Percentiles rank a stretch among this genome's conserved stretches.
phyloP scores from a whole-genome alignment of 2,113 vertebrate genomes.

The Numenius arquata region DNA sequence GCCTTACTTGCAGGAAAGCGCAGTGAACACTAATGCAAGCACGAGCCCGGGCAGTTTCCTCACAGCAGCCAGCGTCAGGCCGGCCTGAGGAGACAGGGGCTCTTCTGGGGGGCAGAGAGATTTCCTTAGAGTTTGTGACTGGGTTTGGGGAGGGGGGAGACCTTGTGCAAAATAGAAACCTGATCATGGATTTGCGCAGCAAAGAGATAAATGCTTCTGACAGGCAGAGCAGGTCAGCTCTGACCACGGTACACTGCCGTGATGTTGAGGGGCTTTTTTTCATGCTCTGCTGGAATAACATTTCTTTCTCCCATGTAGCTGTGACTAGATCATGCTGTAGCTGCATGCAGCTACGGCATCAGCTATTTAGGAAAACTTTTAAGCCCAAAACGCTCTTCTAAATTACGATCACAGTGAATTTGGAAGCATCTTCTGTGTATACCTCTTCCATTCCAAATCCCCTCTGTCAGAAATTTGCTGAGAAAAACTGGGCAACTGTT shows the following conservation, averaged over 20 bases:
- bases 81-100: fast-evolving
- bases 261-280: neutral
- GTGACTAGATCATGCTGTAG: neutral
- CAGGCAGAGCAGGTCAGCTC: neutral
- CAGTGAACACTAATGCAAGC: neutral
- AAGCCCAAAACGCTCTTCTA: neutral
- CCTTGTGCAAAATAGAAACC: neutral
- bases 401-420: neutral
- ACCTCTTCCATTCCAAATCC: neutral
- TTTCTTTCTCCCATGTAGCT: neutral
- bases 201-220: neutral
- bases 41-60: fast-evolving
- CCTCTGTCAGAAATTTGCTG: neutral
- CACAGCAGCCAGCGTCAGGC: neutral
- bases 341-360: neutral
- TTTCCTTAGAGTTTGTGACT: neutral
- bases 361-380: neutral
- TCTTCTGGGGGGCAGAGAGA: neutral
- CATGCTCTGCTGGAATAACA: neutral
- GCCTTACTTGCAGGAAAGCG: neutral
- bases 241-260: neutral
- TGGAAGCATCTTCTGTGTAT: neutral
- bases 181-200: neutral
- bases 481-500: neutral
- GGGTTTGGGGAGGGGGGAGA: neutral